Percentiles rank a stretch among this genome's conserved stretches.
Conservation (phyloP, 2,888 invertebrate species). For the Thymelicus lineola region DNA sequence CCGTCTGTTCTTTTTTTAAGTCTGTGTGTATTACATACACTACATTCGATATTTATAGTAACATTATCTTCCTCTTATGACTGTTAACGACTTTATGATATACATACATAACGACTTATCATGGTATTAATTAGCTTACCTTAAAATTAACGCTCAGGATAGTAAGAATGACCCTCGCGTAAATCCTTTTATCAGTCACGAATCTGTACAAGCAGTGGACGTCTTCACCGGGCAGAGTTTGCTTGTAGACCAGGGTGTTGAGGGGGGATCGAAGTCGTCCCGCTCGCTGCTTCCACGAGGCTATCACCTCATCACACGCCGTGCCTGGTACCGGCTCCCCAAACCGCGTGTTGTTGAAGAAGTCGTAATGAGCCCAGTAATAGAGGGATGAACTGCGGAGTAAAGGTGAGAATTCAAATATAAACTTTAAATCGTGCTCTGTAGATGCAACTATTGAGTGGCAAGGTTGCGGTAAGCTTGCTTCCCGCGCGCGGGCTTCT, state of each 20-base stretch:
- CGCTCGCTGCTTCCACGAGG: conserved; percentile 92
- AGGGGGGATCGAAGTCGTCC: conserved; percentile 93
- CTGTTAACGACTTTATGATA: no score
- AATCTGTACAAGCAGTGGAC: conserved; percentile 94
- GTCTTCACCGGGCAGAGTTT: conserved; percentile 89
- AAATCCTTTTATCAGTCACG: conserved; percentile 92
- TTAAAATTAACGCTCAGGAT: conserved; percentile 93
- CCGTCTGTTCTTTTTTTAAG: no score
- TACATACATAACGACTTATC: no score
- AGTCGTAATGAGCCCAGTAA: conserved; percentile 97
- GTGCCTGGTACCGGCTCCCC: conserved; percentile 93
- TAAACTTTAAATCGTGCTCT: no score
- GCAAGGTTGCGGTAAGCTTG: no score
- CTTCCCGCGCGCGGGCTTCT: no score
- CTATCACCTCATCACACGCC: conserved; percentile 94
- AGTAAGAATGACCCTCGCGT: conserved; percentile 92
- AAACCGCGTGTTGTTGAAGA: conserved; percentile 95
- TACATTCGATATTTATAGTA: no score
- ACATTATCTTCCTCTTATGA: no score
- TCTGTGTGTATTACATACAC: no score
- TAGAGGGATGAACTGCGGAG: conserved; percentile 91
- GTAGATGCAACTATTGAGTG: no score
- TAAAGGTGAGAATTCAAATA: no score
- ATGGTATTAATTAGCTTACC: no score
- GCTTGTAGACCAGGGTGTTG: conserved; percentile 95